Conservation (phyloP, 2,888 invertebrate species). For the Caenorhabditis plicata region DNA sequence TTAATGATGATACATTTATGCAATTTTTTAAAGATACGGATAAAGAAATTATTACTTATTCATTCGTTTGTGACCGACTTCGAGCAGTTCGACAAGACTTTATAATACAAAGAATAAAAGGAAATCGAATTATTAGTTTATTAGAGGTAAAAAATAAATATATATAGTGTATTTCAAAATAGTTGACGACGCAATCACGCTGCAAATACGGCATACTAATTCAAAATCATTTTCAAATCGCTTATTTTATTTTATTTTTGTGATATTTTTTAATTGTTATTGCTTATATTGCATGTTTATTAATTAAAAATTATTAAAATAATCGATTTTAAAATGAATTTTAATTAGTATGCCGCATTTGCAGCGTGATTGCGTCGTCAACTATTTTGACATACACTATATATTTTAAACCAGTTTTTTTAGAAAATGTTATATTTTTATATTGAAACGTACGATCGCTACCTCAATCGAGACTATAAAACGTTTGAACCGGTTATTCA, state of each 20-base stretch:
- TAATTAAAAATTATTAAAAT: no score
- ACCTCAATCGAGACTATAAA: conserved; percentile 10
- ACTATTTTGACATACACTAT: no score
- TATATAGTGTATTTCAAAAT: neutral
- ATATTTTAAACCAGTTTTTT: conserved; percentile 1
- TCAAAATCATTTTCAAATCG: no score
- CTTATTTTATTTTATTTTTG: no score
- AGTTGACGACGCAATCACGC: no score
- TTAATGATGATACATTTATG: conserved; percentile 22
- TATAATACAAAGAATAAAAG: conserved; percentile 29
- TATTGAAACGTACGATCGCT: conserved; percentile 29
- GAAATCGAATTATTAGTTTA: conserved; percentile 13
- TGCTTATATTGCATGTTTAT: no score
- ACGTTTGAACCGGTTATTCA: conserved; percentile 42
- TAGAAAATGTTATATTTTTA: conserved; percentile 43
- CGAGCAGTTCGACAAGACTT: conserved; percentile 47
- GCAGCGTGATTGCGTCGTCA: neutral
- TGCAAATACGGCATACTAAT: no score
- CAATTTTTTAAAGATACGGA: neutral
- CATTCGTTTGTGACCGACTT: conserved; percentile 45
- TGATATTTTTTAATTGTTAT: no score
- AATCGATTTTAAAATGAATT: no score
- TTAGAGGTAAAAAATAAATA: conserved; percentile 20
- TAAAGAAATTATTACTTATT: conserved; percentile 5
- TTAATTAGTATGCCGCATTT: neutral